These are phyloP conservation scores for Epirrhoe tristata DNA, from an alignment of 2,888 invertebrate species.

Conservation along the genomic window DNA sequence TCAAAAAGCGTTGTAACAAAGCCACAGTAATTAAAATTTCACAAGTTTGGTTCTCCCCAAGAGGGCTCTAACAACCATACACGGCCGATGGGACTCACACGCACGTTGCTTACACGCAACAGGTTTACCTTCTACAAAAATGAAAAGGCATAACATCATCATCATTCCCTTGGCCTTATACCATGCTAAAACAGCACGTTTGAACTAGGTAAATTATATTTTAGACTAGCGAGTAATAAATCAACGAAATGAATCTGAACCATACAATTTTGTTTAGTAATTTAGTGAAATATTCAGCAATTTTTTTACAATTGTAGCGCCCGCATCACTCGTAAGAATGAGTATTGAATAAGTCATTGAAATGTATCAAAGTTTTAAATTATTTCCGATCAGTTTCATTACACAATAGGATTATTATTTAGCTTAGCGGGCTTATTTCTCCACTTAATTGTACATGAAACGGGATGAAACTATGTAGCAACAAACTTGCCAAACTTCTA, in stretches of 20 bases:
- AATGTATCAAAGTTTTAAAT: not conserved
- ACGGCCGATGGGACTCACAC: slow-evolving; percentile 41
- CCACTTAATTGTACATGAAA: slow-evolving; percentile 13
- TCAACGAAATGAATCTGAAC: no score
- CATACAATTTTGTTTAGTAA: no score
- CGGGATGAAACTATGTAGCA: slow-evolving; percentile 6
- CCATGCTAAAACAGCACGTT: no score
- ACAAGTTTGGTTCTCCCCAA: slow-evolving; percentile 12
- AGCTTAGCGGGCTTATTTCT: not conserved
- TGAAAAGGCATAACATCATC: no score
- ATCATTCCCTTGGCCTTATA: no score
- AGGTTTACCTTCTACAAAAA: slow-evolving; percentile 37
- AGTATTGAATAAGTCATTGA: no score
- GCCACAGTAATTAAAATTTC: slow-evolving; percentile 26
- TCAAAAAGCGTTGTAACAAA: not conserved
- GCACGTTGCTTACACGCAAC: slow-evolving; percentile 51
- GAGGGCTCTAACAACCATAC: slow-evolving; percentile 18
- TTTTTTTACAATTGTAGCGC: no score
- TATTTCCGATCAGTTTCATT: not conserved
- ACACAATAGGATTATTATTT: not conserved
- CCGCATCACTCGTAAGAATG: no score
- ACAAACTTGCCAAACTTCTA: slow-evolving; percentile 7
- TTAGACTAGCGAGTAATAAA: no score
- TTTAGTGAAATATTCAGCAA: no score
- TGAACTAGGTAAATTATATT: no score